Percentiles rank a stretch among this genome's conserved stretches.
Evolutionary conservation across 2,113 vertebrate genomes (phyloP).

Genomic region (Ibidorhyncha struthersii): DNA sequence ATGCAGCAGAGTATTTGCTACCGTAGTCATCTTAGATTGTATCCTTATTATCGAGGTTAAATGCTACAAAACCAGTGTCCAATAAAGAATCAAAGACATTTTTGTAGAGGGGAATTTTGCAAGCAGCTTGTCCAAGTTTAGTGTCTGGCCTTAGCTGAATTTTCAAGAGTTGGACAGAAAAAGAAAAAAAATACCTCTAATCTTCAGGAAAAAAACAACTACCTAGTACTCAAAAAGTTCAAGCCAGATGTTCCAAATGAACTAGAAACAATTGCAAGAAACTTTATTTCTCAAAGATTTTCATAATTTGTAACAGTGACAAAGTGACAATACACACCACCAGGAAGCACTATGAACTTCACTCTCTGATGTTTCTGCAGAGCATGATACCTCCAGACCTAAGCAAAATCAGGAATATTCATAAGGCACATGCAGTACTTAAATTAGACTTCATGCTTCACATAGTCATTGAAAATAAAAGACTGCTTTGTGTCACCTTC

Average conservation of each 20-base stretch:
- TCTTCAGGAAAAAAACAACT: background rate
- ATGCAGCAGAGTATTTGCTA: background rate
- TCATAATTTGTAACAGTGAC: background rate
- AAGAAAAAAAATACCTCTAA: background rate
- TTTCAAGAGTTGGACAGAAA: background rate
- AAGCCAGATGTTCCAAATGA: background rate
- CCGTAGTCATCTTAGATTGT: background rate
- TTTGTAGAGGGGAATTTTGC: background rate
- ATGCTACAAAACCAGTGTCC: background rate
- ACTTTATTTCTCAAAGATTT: background rate
- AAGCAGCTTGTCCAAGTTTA: background rate
- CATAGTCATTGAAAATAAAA: background rate
- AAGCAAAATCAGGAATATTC: background rate
- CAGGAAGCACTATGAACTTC: background rate
- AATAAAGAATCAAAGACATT: background rate
- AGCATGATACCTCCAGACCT: background rate
- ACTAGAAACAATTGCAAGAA: background rate
- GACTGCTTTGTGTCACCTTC: background rate
- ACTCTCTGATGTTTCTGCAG: background rate
- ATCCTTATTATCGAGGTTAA: background rate
- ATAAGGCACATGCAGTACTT: background rate
- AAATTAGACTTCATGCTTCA: background rate
- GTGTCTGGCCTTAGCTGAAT: background rate
- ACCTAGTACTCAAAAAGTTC: background rate
- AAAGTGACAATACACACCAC: background rate